These are phyloP conservation scores for Phylloscopus whistleri DNA, from an alignment of 2,113 vertebrate species.

Conservation along the genomic window DNA sequence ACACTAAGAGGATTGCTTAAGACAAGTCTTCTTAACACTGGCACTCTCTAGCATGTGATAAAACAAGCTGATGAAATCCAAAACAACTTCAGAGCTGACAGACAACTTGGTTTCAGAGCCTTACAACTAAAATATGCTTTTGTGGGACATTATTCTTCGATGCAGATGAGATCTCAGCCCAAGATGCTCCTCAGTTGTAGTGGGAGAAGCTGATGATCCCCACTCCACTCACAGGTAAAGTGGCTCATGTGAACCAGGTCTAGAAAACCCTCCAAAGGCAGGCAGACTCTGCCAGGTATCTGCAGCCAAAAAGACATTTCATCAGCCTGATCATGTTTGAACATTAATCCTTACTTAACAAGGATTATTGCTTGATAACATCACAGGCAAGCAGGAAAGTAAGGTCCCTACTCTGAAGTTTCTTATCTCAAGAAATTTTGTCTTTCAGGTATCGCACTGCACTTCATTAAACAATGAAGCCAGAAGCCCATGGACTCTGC, in stretches of 20 bases:
- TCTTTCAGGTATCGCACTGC: not conserved
- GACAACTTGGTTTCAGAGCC: not conserved
- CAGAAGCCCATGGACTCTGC: not conserved
- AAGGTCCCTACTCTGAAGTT: slow-evolving; percentile 7
- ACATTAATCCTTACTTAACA: slow-evolving; percentile 40
- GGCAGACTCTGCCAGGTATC: slow-evolving; percentile 15
- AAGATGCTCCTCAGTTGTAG: not conserved
- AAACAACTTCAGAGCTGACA: not conserved
- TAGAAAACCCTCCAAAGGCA: not conserved
- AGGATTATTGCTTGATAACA: slow-evolving; percentile 48
- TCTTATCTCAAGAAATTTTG: slow-evolving; percentile 9
- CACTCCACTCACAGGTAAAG: not conserved
- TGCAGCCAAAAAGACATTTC: slow-evolving; percentile 5
- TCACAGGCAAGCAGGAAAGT: slow-evolving; percentile 9
- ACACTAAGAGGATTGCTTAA: slow-evolving; percentile 24
- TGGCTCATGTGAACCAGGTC: not conserved
- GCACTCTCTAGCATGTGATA: not conserved
- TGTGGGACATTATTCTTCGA: not conserved
- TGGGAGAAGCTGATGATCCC: not conserved
- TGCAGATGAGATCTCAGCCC: not conserved
- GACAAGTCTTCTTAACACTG: slow-evolving; percentile 10
- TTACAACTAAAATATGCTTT: not conserved
- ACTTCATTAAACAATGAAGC: not conserved
- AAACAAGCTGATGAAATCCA: not conserved
- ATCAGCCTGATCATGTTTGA: slow-evolving; percentile 46